phyloP scores from a whole-genome alignment of 2,113 vertebrate genomes.

The Dicerorhinus sumatrensis region DNA sequence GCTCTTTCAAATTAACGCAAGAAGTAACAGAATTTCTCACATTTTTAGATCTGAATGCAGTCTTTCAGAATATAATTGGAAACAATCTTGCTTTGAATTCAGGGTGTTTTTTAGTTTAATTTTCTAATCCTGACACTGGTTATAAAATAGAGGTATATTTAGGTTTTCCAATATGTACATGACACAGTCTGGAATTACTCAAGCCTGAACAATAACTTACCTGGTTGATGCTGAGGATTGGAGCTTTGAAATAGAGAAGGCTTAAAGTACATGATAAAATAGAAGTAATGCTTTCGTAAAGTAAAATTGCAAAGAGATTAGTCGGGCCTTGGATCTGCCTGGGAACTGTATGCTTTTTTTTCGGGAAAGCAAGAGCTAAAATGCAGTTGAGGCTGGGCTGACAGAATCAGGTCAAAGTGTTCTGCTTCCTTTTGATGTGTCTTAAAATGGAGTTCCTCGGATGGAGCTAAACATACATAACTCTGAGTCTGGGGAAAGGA shows the following conservation, averaged over 20 bases:
- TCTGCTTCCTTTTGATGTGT: constrained; percentile 48
- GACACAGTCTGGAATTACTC: background rate
- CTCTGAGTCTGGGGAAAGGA: background rate
- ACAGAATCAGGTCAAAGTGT: constrained; percentile 75
- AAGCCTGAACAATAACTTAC: background rate
- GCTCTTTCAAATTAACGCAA: constrained; percentile 44
- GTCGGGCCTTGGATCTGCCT: background rate
- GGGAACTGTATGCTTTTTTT: background rate
- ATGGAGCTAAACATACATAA: constrained; percentile 3
- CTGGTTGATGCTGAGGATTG: background rate
- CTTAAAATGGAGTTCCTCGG: constrained; percentile 41
- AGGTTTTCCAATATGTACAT: background rate
- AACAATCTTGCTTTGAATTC: constrained; percentile 32
- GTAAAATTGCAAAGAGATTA: constrained; percentile 51
- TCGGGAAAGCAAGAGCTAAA: background rate
- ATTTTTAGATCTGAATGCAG: constrained; percentile 30
- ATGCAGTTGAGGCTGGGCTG: constrained; percentile 5
- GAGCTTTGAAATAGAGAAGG: background rate
- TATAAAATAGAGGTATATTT: constrained; percentile 22
- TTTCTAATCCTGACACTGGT: background rate
- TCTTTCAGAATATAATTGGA: constrained; percentile 37
- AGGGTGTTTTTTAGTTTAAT: background rate
- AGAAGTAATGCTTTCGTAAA: background rate
- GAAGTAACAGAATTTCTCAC: constrained; percentile 28
- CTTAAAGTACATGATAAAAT: background rate